These are phyloP conservation scores for Volucella inflata DNA, from an alignment of 2,888 invertebrate genomes.

Conservation along the genomic window DNA sequence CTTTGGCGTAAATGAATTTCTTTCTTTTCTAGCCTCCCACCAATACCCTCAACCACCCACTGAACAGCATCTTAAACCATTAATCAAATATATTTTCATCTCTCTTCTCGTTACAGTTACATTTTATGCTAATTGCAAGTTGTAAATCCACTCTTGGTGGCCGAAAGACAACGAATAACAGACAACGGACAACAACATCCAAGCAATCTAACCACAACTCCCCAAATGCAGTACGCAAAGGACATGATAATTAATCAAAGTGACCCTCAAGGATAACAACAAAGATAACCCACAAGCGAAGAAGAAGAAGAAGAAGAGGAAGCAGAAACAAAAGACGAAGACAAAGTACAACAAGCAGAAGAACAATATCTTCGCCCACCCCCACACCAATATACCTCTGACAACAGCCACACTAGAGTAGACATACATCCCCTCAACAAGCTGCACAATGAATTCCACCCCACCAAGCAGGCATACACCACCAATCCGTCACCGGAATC, in stretches of 20 bases:
- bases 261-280: conserved; percentile 74
- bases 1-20: conserved; percentile 43
- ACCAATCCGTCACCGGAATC: conserved; percentile 15
- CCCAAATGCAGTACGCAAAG: conserved; percentile 65
- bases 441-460: conserved; percentile 50
- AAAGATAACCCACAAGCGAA: conserved; percentile 53
- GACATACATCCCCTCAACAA: background rate
- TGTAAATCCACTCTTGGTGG: conserved; percentile 76
- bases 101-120: conserved; percentile 78
- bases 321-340: conserved; percentile 15
- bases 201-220: conserved; percentile 41
- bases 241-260: conserved; percentile 72
- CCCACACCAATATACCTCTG: conserved; percentile 6
- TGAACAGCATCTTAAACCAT: conserved; percentile 43
- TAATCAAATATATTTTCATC: conserved; percentile 68
- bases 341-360: conserved; percentile 40
- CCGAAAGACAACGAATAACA: conserved; percentile 52
- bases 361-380: conserved; percentile 16
- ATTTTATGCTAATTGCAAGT: conserved; percentile 81
- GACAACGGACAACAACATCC: conserved; percentile 49
- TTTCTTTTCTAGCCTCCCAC: background rate
- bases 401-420: conserved; percentile 3
- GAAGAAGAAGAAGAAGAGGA: conserved; percentile 23
- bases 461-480: conserved; percentile 13
- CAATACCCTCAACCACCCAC: conserved; percentile 2